These are phyloP conservation scores for Dryoscopus gambensis DNA, from an alignment of 2,113 vertebrate species.

Conservation along the genomic window DNA sequence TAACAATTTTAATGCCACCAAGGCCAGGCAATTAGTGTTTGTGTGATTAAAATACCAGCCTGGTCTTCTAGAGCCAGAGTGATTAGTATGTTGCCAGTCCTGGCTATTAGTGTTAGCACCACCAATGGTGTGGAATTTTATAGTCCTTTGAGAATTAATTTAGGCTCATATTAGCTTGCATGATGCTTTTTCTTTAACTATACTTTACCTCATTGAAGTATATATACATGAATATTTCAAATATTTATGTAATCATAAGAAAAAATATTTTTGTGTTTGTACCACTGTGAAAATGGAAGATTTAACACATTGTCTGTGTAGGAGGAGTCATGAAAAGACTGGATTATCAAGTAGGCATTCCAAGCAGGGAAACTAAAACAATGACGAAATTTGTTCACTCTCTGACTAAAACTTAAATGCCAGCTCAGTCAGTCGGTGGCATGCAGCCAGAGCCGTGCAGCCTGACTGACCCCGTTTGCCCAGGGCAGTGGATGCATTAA, in stretches of 20 bases:
- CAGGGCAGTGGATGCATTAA: neutral
- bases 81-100: neutral
- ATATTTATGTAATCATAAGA: neutral
- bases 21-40: neutral
- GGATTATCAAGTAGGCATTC: neutral
- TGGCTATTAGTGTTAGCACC: neutral
- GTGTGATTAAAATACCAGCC: slow-evolving; percentile 49
- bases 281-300: neutral
- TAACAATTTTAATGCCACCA: neutral
- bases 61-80: neutral
- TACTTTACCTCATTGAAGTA: neutral
- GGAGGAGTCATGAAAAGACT: neutral
- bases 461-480: neutral
- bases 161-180: neutral
- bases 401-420: neutral
- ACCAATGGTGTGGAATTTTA: neutral
- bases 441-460: neutral
- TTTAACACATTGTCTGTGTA: neutral
- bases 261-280: neutral
- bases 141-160: neutral
- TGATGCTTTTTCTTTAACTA: neutral
- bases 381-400: neutral
- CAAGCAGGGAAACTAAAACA: neutral
- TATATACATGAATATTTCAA: neutral
- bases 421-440: neutral